Evolutionary conservation across 1,140 invertebrate genomes (phyloP).

Genomic region (Plutomurus gul): DNA sequence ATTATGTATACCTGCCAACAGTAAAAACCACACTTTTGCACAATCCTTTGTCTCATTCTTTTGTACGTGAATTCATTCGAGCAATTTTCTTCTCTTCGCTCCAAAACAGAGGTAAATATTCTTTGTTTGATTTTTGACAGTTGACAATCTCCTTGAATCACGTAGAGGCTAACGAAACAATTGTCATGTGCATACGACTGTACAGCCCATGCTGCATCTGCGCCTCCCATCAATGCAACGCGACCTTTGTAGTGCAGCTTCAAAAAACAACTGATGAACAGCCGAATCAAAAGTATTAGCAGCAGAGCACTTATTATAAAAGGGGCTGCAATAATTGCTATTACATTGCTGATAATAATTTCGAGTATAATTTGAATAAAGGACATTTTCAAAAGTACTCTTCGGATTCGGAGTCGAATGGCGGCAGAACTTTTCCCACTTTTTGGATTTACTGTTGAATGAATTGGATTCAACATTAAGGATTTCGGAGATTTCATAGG

Average conservation of each 20-base stretch:
- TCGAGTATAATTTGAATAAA: neutral
- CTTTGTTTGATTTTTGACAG: constrained; percentile 32
- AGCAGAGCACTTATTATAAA: neutral
- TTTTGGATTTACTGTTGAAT: neutral
- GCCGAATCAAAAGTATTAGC: neutral
- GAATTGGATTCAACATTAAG: neutral
- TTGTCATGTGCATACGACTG: constrained; percentile 30
- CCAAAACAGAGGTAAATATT: neutral
- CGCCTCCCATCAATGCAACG: constrained; percentile 31
- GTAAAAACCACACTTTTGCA: constrained; percentile 13
- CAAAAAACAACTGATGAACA: neutral
- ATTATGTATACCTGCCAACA: too few relatives aligned
- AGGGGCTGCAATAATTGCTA: neutral
- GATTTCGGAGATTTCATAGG: neutral
- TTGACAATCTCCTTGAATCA: constrained; percentile 43
- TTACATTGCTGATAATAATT: neutral
- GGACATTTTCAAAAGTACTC: neutral
- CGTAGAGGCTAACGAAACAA: constrained; percentile 37
- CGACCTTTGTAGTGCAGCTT: neutral
- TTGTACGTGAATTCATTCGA: neutral
- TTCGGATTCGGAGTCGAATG: neutral
- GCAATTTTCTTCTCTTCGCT: neutral
- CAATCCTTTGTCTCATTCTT: neutral
- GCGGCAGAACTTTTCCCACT: neutral
- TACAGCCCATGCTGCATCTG: constrained; percentile 42